phyloP scores from a whole-genome alignment of 2,797 vertebrate genomes.

The Siniperca undulata region DNA sequence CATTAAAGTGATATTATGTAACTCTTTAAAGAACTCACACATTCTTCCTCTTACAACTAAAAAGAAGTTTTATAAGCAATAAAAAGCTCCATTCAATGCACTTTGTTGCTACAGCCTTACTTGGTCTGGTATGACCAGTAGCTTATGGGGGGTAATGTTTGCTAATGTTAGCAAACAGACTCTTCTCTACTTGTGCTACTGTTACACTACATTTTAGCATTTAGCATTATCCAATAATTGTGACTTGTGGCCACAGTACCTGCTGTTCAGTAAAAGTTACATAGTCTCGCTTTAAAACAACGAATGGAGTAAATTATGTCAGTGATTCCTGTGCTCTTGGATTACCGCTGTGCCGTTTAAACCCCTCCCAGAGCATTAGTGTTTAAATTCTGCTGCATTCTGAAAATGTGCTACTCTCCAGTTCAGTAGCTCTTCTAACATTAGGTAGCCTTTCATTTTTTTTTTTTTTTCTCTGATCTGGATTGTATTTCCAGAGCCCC shows the following conservation, averaged over 20 bases:
- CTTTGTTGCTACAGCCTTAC: not conserved
- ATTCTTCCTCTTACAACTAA: not conserved
- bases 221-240: conserved; percentile 15
- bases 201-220: not conserved
- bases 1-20: no score
- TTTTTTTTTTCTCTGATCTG: conserved; percentile 45
- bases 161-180: not conserved
- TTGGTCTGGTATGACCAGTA: not conserved
- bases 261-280: conserved; percentile 1
- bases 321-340: conserved; percentile 32
- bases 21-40: not conserved
- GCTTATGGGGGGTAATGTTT: not conserved
- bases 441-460: conserved; percentile 49
- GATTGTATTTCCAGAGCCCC: conserved; percentile 70
- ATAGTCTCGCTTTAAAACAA: conserved; percentile 7
- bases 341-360: conserved; percentile 40
- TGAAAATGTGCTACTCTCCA: conserved; percentile 34
- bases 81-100: not conserved
- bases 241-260: not conserved
- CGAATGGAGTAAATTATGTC: conserved; percentile 20
- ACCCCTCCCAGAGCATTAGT: conserved; percentile 37
- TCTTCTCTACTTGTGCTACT: not conserved
- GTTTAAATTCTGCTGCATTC: conserved; percentile 52
- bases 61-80: not conserved
- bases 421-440: conserved; percentile 66